phyloP scores from a whole-genome alignment of 2,888 invertebrate genomes.

The Agrenia bidenticulata region DNA sequence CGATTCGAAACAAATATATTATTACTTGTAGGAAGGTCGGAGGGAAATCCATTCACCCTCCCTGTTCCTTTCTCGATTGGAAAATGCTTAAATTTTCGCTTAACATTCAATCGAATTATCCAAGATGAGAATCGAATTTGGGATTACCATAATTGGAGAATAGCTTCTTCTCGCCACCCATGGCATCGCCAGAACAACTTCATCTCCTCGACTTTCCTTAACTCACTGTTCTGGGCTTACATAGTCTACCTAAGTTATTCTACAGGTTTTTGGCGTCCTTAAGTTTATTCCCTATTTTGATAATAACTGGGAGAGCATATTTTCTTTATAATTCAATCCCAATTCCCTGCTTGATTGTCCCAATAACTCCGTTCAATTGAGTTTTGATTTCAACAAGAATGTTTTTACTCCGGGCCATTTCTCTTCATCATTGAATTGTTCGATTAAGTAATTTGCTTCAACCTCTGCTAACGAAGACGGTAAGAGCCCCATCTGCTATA shows the following conservation, averaged over 20 bases:
- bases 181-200: neutral
- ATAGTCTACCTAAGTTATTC: too few relatives aligned
- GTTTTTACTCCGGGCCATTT: neutral
- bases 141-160: slow-evolving; percentile 33
- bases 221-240: too few relatives aligned
- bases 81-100: slow-evolving; percentile 17
- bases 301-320: too few relatives aligned
- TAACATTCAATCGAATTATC: slow-evolving; percentile 22
- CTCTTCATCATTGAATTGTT: too few relatives aligned
- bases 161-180: slow-evolving; percentile 21
- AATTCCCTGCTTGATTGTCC: slow-evolving; percentile 5
- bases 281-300: too few relatives aligned
- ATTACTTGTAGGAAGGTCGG: too few relatives aligned
- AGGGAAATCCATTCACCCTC: neutral
- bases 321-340: neutral
- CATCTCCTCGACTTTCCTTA: slow-evolving; percentile 2
- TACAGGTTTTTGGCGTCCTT: too few relatives aligned
- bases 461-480: too few relatives aligned
- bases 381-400: neutral
- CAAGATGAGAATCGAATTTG: slow-evolving; percentile 36
- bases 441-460: too few relatives aligned
- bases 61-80: neutral
- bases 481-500: too few relatives aligned
- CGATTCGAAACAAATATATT: neutral
- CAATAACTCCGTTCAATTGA: neutral